phyloP scores from a whole-genome alignment of 1,140 invertebrate species.

The Venturia canescens region DNA sequence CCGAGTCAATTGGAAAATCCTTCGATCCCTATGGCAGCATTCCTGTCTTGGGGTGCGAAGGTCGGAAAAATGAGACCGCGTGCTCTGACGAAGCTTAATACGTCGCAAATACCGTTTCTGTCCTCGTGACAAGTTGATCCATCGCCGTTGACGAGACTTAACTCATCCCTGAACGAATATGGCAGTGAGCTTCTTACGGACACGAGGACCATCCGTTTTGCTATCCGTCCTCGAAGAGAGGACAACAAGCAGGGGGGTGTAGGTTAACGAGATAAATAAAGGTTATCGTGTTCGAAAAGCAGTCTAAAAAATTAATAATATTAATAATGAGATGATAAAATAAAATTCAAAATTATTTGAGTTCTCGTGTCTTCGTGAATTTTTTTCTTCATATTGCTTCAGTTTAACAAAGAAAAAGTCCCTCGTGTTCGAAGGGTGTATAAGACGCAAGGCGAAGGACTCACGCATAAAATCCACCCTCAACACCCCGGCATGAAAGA shows the following conservation, averaged over 20 bases:
- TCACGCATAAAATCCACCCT: slow-evolving; percentile 74
- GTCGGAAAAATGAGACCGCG: background rate
- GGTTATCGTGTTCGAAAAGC: too few relatives aligned
- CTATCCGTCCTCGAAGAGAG: background rate
- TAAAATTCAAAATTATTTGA: too few relatives aligned
- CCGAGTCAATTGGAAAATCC: background rate
- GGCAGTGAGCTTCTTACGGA: background rate
- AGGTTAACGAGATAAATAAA: too few relatives aligned
- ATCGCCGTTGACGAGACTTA: slow-evolving; percentile 36
- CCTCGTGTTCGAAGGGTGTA: background rate
- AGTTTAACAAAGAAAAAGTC: background rate
- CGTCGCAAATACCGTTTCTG: slow-evolving; percentile 21
- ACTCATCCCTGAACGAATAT: slow-evolving; percentile 29
- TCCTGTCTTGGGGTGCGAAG: background rate
- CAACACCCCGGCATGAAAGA: slow-evolving; percentile 53
- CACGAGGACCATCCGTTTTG: background rate
- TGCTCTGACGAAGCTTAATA: slow-evolving; percentile 7
- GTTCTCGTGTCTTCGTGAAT: background rate
- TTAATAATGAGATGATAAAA: too few relatives aligned
- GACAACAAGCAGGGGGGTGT: background rate
- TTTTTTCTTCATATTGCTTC: background rate
- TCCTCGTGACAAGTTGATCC: slow-evolving; percentile 45
- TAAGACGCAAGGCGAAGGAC: slow-evolving; percentile 69
- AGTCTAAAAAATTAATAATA: background rate
- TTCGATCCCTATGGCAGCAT: too few relatives aligned